phyloP scores from a whole-genome alignment of 2,888 invertebrate genomes.

The Muscina levida region DNA sequence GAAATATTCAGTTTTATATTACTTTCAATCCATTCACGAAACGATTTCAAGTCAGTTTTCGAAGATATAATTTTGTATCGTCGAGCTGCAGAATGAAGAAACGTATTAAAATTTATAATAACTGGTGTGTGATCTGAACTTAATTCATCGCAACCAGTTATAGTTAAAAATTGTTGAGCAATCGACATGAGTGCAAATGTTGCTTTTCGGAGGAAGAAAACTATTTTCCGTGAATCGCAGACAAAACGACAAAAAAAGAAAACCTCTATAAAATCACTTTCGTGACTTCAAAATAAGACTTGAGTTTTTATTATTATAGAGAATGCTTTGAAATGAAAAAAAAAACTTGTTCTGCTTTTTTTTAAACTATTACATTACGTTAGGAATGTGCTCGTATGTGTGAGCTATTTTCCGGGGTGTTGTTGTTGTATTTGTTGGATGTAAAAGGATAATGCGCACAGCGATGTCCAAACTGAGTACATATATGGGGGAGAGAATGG shows the following conservation, averaged over 20 bases:
- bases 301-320: conserved; percentile 25
- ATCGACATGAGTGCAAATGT: conserved; percentile 18
- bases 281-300: conserved; percentile 53
- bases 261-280: conserved; percentile 45
- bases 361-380: conserved; percentile 15
- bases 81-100: too few relatives aligned
- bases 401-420: conserved; percentile 24
- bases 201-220: conserved; percentile 38
- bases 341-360: conserved; percentile 34
- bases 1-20: too few relatives aligned
- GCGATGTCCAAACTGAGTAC: conserved; percentile 12
- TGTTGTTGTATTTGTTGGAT: conserved; percentile 43
- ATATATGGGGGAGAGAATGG: too few relatives aligned
- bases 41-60: too few relatives aligned
- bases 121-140: too few relatives aligned
- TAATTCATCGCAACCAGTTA: too few relatives aligned
- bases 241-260: conserved; percentile 43
- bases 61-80: too few relatives aligned
- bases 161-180: too few relatives aligned
- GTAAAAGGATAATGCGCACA: conserved; percentile 11
- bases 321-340: not conserved
- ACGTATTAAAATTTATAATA: too few relatives aligned
- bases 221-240: conserved; percentile 15
- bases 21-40: too few relatives aligned
- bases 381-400: conserved; percentile 13